These are phyloP conservation scores for Scaptodrosophila latifasciaeformis DNA, from an alignment of 2,888 invertebrate genomes.

Conservation along the genomic window DNA sequence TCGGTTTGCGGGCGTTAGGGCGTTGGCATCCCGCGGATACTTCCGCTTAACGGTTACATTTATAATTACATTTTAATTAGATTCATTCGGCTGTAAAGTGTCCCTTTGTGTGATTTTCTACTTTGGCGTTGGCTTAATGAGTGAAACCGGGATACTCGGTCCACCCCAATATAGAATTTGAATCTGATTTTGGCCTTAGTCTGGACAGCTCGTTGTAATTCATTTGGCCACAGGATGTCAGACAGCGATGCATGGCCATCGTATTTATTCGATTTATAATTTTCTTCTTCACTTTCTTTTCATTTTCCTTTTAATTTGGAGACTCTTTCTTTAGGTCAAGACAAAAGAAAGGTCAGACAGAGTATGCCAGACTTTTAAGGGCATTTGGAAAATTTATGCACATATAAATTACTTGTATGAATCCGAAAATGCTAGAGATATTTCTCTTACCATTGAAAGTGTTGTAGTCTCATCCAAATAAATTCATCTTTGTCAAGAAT, in stretches of 20 bases:
- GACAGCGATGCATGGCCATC: conserved; percentile 19
- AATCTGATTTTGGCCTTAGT: neutral
- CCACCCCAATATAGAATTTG: no score
- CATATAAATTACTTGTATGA: no score
- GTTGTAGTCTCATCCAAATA: no score
- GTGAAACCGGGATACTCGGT: conserved; percentile 41
- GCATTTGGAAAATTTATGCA: no score
- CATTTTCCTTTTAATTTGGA: no score
- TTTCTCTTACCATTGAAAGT: no score
- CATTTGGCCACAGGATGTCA: conserved; percentile 38
- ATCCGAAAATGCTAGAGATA: no score
- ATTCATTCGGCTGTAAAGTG: conserved; percentile 76
- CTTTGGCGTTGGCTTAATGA: conserved; percentile 53
- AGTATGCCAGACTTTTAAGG: conserved; percentile 6
- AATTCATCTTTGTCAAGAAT: no score
- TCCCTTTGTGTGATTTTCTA: conserved; percentile 72
- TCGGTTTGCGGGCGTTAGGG: conserved; percentile 26
- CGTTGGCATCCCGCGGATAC: conserved; percentile 72
- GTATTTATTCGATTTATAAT: conserved; percentile 62
- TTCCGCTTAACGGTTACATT: conserved; percentile 73
- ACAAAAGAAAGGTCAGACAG: no score
- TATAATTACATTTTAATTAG: conserved; percentile 76
- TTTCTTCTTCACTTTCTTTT: conserved; percentile 10
- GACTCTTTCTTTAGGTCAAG: no score
- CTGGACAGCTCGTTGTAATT: conserved; percentile 2